phyloP scores from a whole-genome alignment of 2,888 invertebrate species.

The Netelia virgata region DNA sequence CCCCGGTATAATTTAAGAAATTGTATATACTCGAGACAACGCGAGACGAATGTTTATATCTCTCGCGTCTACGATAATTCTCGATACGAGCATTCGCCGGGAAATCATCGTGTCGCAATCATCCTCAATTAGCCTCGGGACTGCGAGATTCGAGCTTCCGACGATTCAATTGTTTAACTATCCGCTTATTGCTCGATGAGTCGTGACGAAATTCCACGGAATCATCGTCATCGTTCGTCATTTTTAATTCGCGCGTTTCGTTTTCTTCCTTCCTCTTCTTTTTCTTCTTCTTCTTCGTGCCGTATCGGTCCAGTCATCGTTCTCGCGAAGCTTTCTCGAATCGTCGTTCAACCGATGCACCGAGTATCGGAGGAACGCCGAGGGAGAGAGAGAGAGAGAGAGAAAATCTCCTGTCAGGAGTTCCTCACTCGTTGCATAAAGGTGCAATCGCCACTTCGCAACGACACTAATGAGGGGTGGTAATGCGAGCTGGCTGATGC shows the following conservation, averaged over 20 bases:
- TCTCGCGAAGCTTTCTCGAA: constrained; percentile 44
- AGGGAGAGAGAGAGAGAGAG: background rate
- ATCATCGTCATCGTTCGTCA: constrained; percentile 50
- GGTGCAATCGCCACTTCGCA: constrained; percentile 77
- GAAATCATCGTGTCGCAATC: constrained; percentile 27
- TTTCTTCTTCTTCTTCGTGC: constrained; percentile 24
- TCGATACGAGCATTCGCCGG: constrained; percentile 31
- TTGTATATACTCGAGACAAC: too few species aligned
- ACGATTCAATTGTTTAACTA: constrained; percentile 59
- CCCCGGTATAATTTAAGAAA: too few species aligned
- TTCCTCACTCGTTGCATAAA: constrained; percentile 68
- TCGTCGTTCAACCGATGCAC: constrained; percentile 42
- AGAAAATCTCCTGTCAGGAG: constrained; percentile 53
- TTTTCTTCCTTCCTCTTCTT: constrained; percentile 19
- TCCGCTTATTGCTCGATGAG: constrained; percentile 51
- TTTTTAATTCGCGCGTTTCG: constrained; percentile 17
- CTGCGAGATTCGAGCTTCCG: constrained; percentile 35
- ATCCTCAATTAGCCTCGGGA: constrained; percentile 34
- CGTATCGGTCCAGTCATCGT: constrained; percentile 63
- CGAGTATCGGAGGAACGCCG: background rate
- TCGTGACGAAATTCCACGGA: constrained; percentile 47
- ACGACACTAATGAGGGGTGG: constrained; percentile 79
- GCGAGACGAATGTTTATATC: background rate
- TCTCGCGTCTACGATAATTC: constrained; percentile 18
- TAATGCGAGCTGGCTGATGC: constrained; percentile 69